Conservation (phyloP, 2,113 vertebrate genomes). For the Anoura caudifer region DNA sequence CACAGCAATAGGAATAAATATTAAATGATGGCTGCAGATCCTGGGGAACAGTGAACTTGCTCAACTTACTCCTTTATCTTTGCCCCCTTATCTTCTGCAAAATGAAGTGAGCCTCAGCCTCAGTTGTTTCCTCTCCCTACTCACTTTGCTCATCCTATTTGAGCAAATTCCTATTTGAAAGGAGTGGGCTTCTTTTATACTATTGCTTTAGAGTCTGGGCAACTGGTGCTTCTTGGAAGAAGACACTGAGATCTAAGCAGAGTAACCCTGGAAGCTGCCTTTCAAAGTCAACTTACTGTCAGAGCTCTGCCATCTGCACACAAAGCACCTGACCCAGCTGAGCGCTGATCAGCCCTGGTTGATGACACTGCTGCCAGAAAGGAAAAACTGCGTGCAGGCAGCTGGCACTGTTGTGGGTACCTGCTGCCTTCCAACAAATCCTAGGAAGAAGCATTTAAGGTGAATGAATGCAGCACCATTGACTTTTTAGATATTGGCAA, state of each 20-base stretch:
- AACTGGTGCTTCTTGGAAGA: not conserved
- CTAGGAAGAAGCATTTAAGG: not conserved
- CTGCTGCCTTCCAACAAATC: not conserved
- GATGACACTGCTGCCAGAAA: not conserved
- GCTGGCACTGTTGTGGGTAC: not conserved
- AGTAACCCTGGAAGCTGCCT: not conserved
- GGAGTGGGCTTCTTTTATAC: not conserved
- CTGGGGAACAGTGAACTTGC: not conserved
- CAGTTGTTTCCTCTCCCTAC: not conserved
- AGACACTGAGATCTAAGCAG: not conserved
- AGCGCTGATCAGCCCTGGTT: not conserved
- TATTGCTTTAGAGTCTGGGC: not conserved
- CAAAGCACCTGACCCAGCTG: rapidly evolving
- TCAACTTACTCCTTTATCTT: not conserved
- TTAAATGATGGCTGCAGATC: not conserved
- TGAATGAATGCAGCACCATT: not conserved
- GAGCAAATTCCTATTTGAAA: not conserved
- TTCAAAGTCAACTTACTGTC: not conserved
- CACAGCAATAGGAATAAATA: not conserved
- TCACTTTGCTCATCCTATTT: not conserved
- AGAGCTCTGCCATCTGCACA: not conserved
- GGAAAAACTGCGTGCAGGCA: not conserved
- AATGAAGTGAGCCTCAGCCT: not conserved
- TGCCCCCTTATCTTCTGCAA: not conserved
- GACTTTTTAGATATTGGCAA: not conserved